These are phyloP conservation scores for Hippopotamus amphibius DNA, from an alignment of 2,113 vertebrate genomes.

Conservation along the genomic window DNA sequence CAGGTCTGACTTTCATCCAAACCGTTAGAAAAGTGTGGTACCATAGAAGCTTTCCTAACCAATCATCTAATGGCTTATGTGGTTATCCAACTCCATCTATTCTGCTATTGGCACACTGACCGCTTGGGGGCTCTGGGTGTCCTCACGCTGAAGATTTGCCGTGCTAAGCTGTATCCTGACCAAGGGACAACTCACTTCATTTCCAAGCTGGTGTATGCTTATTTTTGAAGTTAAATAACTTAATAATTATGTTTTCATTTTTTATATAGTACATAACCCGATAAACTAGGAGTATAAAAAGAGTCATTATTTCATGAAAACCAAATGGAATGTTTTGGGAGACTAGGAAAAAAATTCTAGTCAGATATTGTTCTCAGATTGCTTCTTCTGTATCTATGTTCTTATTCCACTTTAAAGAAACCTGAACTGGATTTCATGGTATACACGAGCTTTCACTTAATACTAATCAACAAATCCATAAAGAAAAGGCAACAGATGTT, in stretches of 20 bases:
- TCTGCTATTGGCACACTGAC: too few relatives aligned
- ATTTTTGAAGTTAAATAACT: background rate
- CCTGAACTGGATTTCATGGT: background rate
- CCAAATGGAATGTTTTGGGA: background rate
- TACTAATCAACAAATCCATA: background rate
- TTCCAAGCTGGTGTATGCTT: background rate
- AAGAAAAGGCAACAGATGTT: background rate
- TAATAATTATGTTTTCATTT: background rate
- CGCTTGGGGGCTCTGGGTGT: rapidly evolving
- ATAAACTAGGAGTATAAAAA: background rate
- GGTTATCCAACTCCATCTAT: background rate
- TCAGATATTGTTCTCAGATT: background rate
- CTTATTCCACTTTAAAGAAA: background rate
- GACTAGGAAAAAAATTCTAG: background rate
- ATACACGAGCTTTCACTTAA: background rate
- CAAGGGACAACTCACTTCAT: background rate
- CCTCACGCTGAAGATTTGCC: rapidly evolving
- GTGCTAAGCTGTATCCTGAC: background rate
- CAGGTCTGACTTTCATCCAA: background rate
- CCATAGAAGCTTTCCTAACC: background rate
- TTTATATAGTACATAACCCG: background rate
- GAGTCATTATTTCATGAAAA: background rate
- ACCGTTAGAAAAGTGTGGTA: background rate
- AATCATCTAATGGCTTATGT: background rate
- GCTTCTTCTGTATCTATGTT: background rate